A percentile compares a stretch with the other conserved stretches of the same genome.
Evolutionary conservation across 2,888 invertebrate species (phyloP).

Genomic region (Cybosia mesomella): DNA sequence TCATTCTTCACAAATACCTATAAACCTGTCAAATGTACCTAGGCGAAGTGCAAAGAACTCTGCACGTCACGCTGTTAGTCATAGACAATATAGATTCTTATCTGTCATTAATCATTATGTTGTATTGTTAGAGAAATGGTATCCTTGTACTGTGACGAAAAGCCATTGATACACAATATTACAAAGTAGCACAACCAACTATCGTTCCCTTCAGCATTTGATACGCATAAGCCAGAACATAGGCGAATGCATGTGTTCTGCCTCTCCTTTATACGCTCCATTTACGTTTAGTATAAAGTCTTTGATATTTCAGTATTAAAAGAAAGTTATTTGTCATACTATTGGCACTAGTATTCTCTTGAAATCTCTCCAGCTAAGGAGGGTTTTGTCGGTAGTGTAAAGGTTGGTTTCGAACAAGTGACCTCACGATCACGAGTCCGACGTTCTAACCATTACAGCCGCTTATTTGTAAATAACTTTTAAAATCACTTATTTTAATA

Average conservation of each 20-base stretch:
- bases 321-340: not conserved
- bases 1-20: not conserved
- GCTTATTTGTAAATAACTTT: not conserved
- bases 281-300: not conserved
- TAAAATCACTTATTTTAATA: no score
- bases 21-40: not conserved
- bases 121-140: not conserved
- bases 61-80: not conserved
- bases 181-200: not conserved
- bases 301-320: not conserved
- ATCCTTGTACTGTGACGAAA: not conserved
- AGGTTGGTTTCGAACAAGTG: not conserved
- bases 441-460: not conserved
- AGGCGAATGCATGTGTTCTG: not conserved
- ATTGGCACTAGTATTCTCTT: not conserved
- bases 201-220: not conserved
- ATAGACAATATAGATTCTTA: conserved; percentile 4
- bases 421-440: not conserved
- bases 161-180: not conserved
- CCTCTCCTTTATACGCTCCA: not conserved
- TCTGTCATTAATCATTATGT: not conserved
- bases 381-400: not conserved
- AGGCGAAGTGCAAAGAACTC: not conserved
- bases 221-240: not conserved
- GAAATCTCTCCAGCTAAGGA: not conserved